phyloP scores from a whole-genome alignment of 2,888 invertebrate genomes.

The Cryptocephalus moraei region DNA sequence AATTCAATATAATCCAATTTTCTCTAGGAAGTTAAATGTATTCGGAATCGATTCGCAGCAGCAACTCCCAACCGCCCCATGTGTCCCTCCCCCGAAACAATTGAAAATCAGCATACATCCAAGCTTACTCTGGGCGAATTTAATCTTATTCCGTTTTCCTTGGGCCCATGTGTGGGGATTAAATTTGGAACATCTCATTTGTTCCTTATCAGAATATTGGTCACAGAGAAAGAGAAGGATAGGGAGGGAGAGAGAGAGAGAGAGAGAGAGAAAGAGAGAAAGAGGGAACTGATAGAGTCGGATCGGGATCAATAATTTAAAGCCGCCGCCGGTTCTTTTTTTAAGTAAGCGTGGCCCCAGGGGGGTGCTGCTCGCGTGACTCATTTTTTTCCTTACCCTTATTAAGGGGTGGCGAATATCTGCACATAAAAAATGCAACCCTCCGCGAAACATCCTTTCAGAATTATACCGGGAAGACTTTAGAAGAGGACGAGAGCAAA shows the following conservation, averaged over 20 bases:
- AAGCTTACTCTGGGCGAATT: neutral
- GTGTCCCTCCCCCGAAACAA: neutral
- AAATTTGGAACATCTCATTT: neutral
- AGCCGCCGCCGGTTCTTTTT: slow-evolving; percentile 34
- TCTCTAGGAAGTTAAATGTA: neutral
- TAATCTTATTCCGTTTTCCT: neutral
- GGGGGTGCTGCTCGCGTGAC: slow-evolving; percentile 34
- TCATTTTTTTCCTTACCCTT: slow-evolving; percentile 37
- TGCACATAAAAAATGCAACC: slow-evolving; percentile 39
- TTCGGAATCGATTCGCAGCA: neutral
- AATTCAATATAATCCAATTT: neutral
- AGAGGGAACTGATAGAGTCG: neutral
- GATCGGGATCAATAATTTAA: slow-evolving; percentile 33
- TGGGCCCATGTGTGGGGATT: neutral
- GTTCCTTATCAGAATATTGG: neutral
- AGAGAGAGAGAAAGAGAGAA: neutral
- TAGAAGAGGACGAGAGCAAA: slow-evolving; percentile 26
- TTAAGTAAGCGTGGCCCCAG: slow-evolving; percentile 30
- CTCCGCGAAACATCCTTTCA: slow-evolving; percentile 22
- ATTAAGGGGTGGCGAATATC: slow-evolving; percentile 33
- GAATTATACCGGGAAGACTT: slow-evolving; percentile 25
- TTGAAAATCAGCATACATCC: neutral
- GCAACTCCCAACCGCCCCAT: neutral
- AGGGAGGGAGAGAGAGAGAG: neutral
- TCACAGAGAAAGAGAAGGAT: neutral